These are phyloP conservation scores for Corythornis vintsioides DNA, from an alignment of 2,113 vertebrate species.

Conservation along the genomic window DNA sequence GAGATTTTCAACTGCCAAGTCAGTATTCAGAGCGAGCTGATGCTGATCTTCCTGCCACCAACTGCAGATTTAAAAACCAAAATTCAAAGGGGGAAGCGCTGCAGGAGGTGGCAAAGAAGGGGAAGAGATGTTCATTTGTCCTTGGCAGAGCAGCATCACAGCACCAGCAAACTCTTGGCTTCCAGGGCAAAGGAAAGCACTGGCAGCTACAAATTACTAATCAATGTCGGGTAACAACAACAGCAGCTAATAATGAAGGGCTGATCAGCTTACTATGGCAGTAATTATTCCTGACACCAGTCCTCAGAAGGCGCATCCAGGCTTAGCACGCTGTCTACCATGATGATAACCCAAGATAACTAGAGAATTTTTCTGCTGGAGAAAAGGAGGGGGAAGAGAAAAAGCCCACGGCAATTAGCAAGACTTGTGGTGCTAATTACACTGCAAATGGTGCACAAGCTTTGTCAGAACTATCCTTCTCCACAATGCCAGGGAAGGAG, in stretches of 20 bases:
- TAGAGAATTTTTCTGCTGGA: constrained; percentile 4
- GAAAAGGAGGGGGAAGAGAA: background rate
- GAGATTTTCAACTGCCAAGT: background rate
- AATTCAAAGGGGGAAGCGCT: background rate
- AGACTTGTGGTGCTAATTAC: constrained; percentile 68
- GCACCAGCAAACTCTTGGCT: background rate
- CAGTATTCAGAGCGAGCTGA: background rate
- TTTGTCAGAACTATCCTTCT: constrained; percentile 16
- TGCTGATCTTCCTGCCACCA: background rate
- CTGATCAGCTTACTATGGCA: constrained; percentile 57
- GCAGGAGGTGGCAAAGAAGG: background rate
- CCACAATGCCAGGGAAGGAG: background rate
- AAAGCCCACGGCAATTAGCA: constrained; percentile 32
- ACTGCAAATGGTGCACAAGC: constrained; percentile 18
- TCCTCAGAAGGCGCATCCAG: constrained; percentile 46
- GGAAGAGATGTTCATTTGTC: background rate
- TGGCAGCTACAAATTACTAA: constrained; percentile 69
- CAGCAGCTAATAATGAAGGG: constrained; percentile 68
- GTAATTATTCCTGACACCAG: constrained; percentile 67
- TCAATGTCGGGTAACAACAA: constrained; percentile 67
- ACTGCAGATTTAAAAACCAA: background rate
- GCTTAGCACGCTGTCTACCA: constrained; percentile 23
- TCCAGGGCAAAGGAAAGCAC: constrained; percentile 37
- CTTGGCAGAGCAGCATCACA: background rate
- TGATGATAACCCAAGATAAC: constrained; percentile 58